Evolutionary conservation across 2,113 vertebrate species (phyloP).

Genomic region (Sakesphorus luctuosus): DNA sequence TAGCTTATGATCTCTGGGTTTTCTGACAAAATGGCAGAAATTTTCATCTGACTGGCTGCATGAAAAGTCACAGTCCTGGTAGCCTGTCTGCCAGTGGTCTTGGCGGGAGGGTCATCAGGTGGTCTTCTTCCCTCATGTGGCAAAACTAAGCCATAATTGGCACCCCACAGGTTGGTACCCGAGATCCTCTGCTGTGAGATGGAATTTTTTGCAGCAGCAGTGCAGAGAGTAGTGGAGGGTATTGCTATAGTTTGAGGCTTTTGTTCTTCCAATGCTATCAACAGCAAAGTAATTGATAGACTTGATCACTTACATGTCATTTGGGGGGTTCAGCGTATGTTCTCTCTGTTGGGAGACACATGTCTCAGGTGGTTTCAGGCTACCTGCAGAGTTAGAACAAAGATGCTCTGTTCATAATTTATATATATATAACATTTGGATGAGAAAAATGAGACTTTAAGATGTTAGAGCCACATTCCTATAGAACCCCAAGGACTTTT

Average conservation of each 20-base stretch:
- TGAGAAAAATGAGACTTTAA: neutral
- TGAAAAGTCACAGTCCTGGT: neutral
- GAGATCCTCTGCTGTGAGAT: accelerated
- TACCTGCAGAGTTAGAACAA: neutral
- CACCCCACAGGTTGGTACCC: accelerated
- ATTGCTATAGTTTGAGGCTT: neutral
- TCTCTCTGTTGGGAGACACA: neutral
- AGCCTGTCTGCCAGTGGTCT: neutral
- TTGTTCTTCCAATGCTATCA: neutral
- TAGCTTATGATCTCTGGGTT: neutral
- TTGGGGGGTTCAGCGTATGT: accelerated
- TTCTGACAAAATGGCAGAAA: neutral
- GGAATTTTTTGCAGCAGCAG: neutral
- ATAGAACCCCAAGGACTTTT: neutral
- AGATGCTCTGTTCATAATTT: neutral
- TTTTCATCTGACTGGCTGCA: neutral
- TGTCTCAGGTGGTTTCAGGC: neutral
- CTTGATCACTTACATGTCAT: neutral
- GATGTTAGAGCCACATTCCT: neutral
- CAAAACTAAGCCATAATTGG: neutral
- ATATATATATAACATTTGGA: neutral
- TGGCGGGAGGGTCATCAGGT: neutral
- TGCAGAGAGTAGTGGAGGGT: neutral
- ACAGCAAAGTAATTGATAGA: neutral
- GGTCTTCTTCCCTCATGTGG: neutral